Conservation (phyloP, 2,113 vertebrate species). For the Sigmodon hispidus region DNA sequence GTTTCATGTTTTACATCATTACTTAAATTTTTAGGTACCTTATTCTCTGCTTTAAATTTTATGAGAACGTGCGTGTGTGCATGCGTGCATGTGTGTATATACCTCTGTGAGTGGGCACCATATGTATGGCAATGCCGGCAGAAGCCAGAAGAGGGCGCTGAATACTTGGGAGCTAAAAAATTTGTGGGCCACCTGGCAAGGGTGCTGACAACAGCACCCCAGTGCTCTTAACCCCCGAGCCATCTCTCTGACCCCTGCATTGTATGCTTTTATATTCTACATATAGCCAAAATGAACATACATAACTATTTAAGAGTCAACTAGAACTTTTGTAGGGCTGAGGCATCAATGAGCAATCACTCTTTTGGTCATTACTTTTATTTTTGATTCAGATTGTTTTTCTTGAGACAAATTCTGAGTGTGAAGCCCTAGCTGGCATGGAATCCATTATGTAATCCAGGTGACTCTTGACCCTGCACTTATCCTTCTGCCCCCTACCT, state of each 20-base stretch:
- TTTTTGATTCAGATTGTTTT: background rate
- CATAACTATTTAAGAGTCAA: background rate
- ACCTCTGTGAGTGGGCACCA: background rate
- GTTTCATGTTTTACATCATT: background rate
- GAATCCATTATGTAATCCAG: background rate
- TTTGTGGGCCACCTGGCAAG: background rate
- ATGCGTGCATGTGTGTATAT: background rate
- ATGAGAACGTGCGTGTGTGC: background rate
- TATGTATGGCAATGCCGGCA: too few relatives aligned
- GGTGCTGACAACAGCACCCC: background rate
- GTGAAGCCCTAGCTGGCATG: background rate
- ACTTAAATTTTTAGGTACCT: conserved; percentile 24
- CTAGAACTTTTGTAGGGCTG: background rate
- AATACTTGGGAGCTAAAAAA: background rate
- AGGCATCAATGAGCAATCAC: background rate
- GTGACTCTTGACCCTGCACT: background rate
- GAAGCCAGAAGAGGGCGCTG: background rate
- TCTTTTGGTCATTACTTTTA: conserved; percentile 10
- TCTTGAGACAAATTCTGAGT: background rate
- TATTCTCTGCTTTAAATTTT: background rate
- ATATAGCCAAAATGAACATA: background rate
- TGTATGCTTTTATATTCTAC: background rate
- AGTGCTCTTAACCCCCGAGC: background rate
- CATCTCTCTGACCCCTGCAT: background rate
- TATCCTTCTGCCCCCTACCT: background rate